Evolutionary conservation across 2,797 vertebrate genomes (phyloP).

Genomic region (Coranthus polyacanthus): DNA sequence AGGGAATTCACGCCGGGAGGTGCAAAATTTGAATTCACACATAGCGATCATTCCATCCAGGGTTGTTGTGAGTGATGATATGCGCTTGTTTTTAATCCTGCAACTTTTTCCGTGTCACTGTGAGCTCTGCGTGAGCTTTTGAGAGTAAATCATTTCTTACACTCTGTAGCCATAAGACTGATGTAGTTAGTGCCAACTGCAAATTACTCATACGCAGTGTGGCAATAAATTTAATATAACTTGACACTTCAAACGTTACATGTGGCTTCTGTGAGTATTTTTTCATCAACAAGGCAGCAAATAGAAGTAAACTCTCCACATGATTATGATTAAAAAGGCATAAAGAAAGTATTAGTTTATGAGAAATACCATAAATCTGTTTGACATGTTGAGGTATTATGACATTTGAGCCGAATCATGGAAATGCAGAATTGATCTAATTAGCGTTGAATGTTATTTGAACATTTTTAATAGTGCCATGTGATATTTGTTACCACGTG

Average conservation of each 20-base stretch:
- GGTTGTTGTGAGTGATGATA: background rate
- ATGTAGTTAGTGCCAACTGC: background rate
- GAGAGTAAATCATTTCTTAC: too few species aligned
- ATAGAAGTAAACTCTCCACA: background rate
- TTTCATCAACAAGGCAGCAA: too few species aligned
- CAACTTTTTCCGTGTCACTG: background rate
- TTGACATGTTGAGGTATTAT: background rate
- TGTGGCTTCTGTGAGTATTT: too few species aligned
- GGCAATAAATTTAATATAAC: too few species aligned
- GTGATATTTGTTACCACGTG: too few species aligned
- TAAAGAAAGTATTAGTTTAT: background rate
- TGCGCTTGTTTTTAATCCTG: background rate
- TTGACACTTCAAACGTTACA: too few species aligned
- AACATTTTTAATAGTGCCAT: too few species aligned
- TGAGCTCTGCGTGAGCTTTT: too few species aligned
- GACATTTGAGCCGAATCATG: background rate
- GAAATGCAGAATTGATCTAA: background rate
- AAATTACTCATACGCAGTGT: too few species aligned
- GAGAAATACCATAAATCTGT: background rate
- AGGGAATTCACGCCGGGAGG: background rate
- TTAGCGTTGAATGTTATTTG: too few species aligned
- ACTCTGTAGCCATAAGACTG: too few species aligned
- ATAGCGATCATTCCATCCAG: slow-evolving; percentile 14
- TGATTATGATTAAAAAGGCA: background rate
- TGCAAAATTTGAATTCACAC: slow-evolving; percentile 1